Percentiles rank a stretch among this genome's conserved stretches.
phyloP scores from a whole-genome alignment of 64 coral and sea anemone species.

The Trachythela sp. region DNA sequence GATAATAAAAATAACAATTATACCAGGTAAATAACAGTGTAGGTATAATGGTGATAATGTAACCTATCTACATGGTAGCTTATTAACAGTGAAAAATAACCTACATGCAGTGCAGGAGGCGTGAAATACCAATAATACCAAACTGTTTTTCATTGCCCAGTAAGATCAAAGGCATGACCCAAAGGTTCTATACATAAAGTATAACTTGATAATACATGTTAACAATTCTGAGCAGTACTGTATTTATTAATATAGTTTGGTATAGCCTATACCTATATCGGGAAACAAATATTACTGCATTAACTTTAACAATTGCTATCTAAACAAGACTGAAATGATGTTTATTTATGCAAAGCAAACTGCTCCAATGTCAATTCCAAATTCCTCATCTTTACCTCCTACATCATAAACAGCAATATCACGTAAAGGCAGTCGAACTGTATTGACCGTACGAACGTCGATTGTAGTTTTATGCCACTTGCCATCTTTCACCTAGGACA shows the following conservation, averaged over 20 bases:
- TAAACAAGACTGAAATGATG: neutral
- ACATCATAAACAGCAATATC: conserved; percentile 66
- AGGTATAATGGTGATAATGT: neutral
- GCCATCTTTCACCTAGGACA: conserved; percentile 57
- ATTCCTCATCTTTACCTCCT: conserved; percentile 58
- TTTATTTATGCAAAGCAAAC: conserved; percentile 58
- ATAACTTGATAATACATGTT: neutral
- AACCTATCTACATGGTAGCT: no score
- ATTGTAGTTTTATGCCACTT: conserved; percentile 65
- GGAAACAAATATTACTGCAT: neutral
- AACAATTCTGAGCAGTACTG: neutral
- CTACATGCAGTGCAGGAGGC: no score
- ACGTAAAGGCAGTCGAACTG: conserved; percentile 49
- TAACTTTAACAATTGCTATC: neutral
- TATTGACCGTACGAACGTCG: conserved; percentile 52
- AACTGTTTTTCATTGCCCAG: no score
- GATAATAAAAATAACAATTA: neutral
- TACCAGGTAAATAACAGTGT: neutral
- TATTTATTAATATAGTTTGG: neutral
- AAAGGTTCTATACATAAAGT: neutral
- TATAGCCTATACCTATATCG: neutral
- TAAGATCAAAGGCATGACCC: no score
- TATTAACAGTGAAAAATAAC: no score
- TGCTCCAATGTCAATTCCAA: conserved; percentile 70
- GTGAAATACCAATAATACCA: no score